These are phyloP conservation scores for Chalcosyrphus nemorum DNA, from an alignment of 2,888 invertebrate genomes.

Conservation along the genomic window DNA sequence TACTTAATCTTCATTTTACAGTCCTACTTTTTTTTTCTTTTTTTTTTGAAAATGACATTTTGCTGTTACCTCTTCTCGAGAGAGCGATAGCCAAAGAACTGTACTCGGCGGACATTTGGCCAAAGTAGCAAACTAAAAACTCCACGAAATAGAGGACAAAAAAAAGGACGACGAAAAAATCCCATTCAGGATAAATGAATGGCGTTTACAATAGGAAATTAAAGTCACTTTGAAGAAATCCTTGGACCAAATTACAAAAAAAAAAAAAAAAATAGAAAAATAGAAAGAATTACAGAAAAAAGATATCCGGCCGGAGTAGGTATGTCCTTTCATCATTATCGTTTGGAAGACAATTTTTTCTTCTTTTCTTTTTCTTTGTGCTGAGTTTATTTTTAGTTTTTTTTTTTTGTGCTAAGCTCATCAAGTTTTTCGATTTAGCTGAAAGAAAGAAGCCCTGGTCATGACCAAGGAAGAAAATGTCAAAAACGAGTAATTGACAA, in stretches of 20 bases:
- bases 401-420: slow-evolving; percentile 44
- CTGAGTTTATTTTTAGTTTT: slow-evolving; percentile 28
- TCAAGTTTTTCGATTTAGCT: slow-evolving; percentile 28
- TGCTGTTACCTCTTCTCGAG: slow-evolving; percentile 19
- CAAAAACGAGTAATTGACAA: slow-evolving; percentile 33
- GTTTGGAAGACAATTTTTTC: background rate
- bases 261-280: background rate
- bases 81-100: slow-evolving; percentile 16
- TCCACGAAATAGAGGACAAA: background rate
- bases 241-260: slow-evolving; percentile 54
- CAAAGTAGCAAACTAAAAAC: background rate
- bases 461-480: background rate
- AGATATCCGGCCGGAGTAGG: slow-evolving; percentile 29
- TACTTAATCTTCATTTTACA: slow-evolving; percentile 65
- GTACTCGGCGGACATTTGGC: slow-evolving; percentile 15
- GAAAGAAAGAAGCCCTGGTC: background rate
- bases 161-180: slow-evolving; percentile 11
- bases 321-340: slow-evolving; percentile 48
- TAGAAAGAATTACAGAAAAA: too few species aligned
- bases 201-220: slow-evolving; percentile 57
- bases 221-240: slow-evolving; percentile 53
- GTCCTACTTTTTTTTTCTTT: too few species aligned
- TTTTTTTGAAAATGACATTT: slow-evolving; percentile 50
- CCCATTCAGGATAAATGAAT: slow-evolving; percentile 19
- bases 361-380: too few species aligned